Base-by-base conservation (phyloP, 2,797 vertebrate species). In the Amazonetta brasiliensis region DNA sequence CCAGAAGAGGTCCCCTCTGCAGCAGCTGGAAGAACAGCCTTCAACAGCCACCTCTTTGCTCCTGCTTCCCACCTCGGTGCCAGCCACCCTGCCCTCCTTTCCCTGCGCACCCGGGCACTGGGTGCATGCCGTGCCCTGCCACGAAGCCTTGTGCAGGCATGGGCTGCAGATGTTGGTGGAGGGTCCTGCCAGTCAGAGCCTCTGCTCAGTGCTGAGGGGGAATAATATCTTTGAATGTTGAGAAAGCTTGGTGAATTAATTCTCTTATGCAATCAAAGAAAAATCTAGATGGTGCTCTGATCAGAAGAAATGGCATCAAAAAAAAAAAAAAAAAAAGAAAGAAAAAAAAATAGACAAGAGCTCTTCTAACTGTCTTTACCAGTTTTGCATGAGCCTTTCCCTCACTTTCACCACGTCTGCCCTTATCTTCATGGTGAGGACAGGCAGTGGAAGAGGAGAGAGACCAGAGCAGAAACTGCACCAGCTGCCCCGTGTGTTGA, bases 51-150 rank as follows among this genome's bases (percentile, higher is more conserved):
- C n/a, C 54, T 41, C 46, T 54, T 26, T 4, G 1, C 21, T n/a
- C 48, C 28, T 39, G 39, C 5, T 33, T 68, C 26, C 30, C 19
- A 4, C 37, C 43, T 1, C 1, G 37, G 33, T 13, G 33, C 12
- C 72, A 69, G 67, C 59, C 26, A 7, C 55, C 26, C 68, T 28
- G 20, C 30, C 43, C 35, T 52, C 7, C 0, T 28, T 48, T 58
- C 46, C 25, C 56, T 18, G 52, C 43, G 37, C 31, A 9, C 21
- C 44, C 9, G 30, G 73, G 55, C 17, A 22, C 55, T 3, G 44
- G 6, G 0, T 2, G 7, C 0, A 0, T 2, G 4, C 4, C 1
- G 0, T 5, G 25, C 28, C 0, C 0, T 12, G 58, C 75, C 50
- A 52, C 8, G 12, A 41, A 77, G n/a, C 50, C 59, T 54, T 5